phyloP scores from a whole-genome alignment of 2,888 invertebrate genomes.

The Cheilosia variabilis region DNA sequence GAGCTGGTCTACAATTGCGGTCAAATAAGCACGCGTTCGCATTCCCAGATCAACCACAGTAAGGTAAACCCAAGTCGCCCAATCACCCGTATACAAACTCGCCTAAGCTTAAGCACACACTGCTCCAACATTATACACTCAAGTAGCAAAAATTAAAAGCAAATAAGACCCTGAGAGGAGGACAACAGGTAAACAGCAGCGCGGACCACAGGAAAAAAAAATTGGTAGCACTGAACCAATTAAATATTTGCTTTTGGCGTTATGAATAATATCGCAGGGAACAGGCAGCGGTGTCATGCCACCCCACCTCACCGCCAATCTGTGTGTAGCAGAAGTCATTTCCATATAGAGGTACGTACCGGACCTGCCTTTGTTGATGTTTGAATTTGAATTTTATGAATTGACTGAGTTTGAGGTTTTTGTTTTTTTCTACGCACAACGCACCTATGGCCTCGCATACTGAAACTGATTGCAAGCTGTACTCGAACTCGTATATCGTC shows the following conservation, averaged over 20 bases:
- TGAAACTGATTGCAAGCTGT: constrained; percentile 29
- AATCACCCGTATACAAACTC: background rate
- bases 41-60: constrained; percentile 47
- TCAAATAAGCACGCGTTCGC: constrained; percentile 24
- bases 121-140: constrained; percentile 10
- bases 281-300: constrained; percentile 12
- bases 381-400: constrained; percentile 64
- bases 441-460: constrained; percentile 44
- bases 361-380: constrained; percentile 64
- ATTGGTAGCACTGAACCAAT: constrained; percentile 64
- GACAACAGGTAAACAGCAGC: background rate
- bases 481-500: constrained; percentile 19
- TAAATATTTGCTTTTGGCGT: constrained; percentile 66
- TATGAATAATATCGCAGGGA: constrained; percentile 60
- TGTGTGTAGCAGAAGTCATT: constrained; percentile 47
- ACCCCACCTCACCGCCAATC: background rate
- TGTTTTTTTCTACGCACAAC: constrained; percentile 55
- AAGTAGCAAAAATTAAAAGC: constrained; percentile 36
- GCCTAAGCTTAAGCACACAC: background rate
- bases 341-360: constrained; percentile 18
- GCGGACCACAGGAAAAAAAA: constrained; percentile 12
- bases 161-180: constrained; percentile 32
- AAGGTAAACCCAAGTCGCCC: constrained; percentile 29
- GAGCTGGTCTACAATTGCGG: constrained; percentile 6
- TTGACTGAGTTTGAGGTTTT: constrained; percentile 23